A percentile compares a stretch with the other conserved stretches of the same genome.
Evolutionary conservation across 1,140 invertebrate genomes (phyloP).

Genomic region (Thalassaphorura encarpata): DNA sequence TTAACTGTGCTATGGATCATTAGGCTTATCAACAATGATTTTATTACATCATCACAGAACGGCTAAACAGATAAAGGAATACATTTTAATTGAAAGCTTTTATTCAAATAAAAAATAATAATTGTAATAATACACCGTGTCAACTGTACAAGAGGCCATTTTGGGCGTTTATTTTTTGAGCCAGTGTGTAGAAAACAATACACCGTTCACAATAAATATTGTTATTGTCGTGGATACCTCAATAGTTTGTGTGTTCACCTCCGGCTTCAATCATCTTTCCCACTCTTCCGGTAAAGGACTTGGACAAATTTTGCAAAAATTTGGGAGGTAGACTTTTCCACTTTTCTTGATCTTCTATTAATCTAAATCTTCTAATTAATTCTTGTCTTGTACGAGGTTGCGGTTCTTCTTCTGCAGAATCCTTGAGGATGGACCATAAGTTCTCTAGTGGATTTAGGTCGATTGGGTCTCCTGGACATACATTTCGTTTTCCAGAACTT

Average conservation of each 20-base stretch:
- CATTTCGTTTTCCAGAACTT: not conserved
- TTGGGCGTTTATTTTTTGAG: too few species aligned
- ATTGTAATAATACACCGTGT: too few species aligned
- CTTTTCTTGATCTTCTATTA: too few species aligned
- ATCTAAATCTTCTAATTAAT: not conserved
- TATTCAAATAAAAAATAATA: too few species aligned
- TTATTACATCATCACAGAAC: too few species aligned
- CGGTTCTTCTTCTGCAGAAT: not conserved
- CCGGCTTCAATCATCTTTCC: not conserved
- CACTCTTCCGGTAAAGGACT: not conserved
- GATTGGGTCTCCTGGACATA: not conserved
- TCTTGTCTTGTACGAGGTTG: not conserved
- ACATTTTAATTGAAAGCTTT: too few species aligned
- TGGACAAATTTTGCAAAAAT: not conserved
- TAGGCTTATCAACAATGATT: too few species aligned
- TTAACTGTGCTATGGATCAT: too few species aligned
- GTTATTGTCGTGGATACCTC: not conserved
- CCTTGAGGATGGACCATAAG: constrained; percentile 1
- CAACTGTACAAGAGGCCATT: too few species aligned
- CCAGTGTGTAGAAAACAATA: too few species aligned
- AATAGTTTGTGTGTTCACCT: not conserved
- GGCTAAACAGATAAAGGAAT: too few species aligned
- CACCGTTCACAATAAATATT: too few species aligned
- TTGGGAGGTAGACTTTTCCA: not conserved
- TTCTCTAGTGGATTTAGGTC: not conserved